phyloP scores from a whole-genome alignment of 2,797 vertebrate genomes.

The Balearica regulorum region DNA sequence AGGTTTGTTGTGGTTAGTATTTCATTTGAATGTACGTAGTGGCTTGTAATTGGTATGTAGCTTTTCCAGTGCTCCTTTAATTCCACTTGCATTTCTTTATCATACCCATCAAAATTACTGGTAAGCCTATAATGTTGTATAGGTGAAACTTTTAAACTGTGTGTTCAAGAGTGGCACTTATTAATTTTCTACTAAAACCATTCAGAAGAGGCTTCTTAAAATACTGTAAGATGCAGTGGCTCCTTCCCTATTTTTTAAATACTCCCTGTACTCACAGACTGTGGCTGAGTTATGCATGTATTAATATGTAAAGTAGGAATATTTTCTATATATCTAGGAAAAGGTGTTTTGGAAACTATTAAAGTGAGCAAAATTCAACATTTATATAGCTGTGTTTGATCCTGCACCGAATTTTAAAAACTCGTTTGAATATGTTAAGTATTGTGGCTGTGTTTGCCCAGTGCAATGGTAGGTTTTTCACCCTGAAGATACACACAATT shows the following conservation, averaged over 20 bases:
- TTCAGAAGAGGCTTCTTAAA: background rate
- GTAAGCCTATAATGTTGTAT: background rate
- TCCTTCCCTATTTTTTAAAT: background rate
- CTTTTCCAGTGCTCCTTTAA: background rate
- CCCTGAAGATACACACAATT: background rate
- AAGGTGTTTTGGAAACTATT: background rate
- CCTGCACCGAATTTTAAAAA: background rate
- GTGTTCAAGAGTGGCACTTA: background rate
- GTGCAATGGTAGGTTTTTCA: background rate
- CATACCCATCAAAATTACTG: background rate
- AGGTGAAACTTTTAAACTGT: background rate
- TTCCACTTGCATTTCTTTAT: background rate
- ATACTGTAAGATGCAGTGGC: background rate
- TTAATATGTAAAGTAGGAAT: background rate
- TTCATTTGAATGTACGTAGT: background rate
- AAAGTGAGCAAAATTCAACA: background rate
- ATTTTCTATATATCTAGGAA: background rate
- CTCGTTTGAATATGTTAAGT: background rate
- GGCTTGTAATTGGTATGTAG: background rate
- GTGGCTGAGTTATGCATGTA: background rate
- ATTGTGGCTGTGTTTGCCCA: background rate
- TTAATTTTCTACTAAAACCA: background rate
- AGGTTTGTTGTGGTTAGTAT: no score
- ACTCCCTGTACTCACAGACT: background rate
- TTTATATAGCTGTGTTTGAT: background rate